Evolutionary conservation across 2,797 vertebrate genomes (phyloP).

Genomic region (Megaceryle alcyon): DNA sequence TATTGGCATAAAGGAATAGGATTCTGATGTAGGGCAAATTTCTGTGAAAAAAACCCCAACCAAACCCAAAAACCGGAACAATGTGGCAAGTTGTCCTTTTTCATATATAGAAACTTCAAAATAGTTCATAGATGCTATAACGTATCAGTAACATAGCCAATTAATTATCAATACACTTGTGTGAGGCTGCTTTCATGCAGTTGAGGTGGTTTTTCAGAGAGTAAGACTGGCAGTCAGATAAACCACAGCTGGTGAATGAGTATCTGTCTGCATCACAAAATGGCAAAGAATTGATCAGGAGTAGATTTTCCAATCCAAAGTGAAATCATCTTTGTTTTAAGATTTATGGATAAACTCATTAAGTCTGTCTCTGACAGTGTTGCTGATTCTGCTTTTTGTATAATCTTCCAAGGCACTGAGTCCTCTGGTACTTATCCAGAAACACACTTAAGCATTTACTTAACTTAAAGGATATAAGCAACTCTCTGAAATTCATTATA

Average conservation of each 20-base stretch:
- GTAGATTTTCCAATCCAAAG: background rate
- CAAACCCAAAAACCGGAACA: background rate
- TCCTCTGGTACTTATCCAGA: constrained; percentile 5
- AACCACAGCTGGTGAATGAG: background rate
- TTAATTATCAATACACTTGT: background rate
- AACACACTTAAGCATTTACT: background rate
- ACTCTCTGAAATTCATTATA: background rate
- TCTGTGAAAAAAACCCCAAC: background rate
- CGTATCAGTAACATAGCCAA: background rate
- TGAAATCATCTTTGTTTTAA: background rate
- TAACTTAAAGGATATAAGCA: background rate
- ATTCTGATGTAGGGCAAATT: background rate
- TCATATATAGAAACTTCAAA: background rate
- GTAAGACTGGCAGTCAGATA: background rate
- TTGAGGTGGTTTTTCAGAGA: background rate
- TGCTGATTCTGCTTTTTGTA: background rate
- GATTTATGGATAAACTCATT: background rate
- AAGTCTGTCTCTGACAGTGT: background rate
- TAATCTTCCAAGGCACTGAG: background rate
- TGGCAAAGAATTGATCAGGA: background rate
- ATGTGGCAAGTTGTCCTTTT: background rate
- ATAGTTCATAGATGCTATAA: background rate
- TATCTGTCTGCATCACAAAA: background rate
- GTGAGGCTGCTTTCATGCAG: background rate
- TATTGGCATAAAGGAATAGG: background rate